These are phyloP conservation scores for Silurus meridionalis DNA, from an alignment of 2,113 vertebrate genomes.

Conservation along the genomic window DNA sequence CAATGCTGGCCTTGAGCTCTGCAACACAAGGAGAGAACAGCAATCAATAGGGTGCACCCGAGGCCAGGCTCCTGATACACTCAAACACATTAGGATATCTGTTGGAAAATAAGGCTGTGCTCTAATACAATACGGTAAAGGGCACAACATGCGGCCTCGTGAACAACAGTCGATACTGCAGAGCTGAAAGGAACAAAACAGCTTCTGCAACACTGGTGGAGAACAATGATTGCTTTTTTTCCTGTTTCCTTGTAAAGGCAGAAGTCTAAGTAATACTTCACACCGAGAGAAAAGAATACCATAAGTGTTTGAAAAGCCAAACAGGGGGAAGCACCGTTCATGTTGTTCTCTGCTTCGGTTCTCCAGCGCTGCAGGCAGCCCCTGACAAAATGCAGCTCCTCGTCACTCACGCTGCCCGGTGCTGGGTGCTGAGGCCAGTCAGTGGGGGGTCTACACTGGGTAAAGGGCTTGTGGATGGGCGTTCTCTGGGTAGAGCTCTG, in stretches of 20 bases:
- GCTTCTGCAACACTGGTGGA: slow-evolving; percentile 14
- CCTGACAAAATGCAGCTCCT: slow-evolving; percentile 83
- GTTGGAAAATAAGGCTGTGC: slow-evolving; percentile 49
- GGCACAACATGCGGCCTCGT: slow-evolving; percentile 34
- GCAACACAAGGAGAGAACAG: slow-evolving; percentile 55
- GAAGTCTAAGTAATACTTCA: slow-evolving; percentile 13
- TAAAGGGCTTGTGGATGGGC: slow-evolving; percentile 62
- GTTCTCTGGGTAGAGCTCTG: slow-evolving; percentile 58
- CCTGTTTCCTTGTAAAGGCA: slow-evolving; percentile 26
- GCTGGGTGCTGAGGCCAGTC: slow-evolving; percentile 71
- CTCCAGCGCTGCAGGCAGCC: slow-evolving; percentile 91
- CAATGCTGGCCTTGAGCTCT: slow-evolving; percentile 87
- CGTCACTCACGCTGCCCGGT: slow-evolving; percentile 74
- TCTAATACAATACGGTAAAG: slow-evolving; percentile 48
- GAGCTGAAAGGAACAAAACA: slow-evolving; percentile 32
- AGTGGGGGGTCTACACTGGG: slow-evolving; percentile 61
- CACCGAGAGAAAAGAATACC: slow-evolving; percentile 14
- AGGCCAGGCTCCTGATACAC: slow-evolving; percentile 52
- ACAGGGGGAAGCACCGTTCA: slow-evolving; percentile 76
- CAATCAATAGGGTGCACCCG: slow-evolving; percentile 53
- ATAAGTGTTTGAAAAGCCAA: slow-evolving; percentile 13
- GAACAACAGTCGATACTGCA: slow-evolving; percentile 33
- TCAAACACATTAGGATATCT: slow-evolving; percentile 55
- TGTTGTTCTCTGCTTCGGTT: slow-evolving; percentile 84
- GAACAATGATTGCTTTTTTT: slow-evolving; percentile 16